Evolutionary conservation across 2,888 invertebrate species (phyloP).

Genomic region (Melanargia galathea): DNA sequence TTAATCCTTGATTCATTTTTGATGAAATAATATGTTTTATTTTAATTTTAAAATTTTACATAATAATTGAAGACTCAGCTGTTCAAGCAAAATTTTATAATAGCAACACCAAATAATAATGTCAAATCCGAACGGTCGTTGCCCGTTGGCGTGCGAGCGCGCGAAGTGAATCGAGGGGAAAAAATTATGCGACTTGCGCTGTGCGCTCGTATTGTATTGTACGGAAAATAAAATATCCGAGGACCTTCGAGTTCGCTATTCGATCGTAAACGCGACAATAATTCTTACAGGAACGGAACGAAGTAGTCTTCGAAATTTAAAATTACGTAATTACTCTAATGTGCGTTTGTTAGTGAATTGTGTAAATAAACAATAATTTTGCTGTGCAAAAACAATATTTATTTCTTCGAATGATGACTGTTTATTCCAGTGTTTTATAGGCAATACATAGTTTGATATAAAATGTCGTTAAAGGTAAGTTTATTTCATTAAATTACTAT

Average conservation of each 20-base stretch:
- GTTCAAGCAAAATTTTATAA: not conserved
- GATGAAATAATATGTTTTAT: not conserved
- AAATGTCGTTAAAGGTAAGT: conserved; percentile 40
- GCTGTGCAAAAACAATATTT: conserved; percentile 24
- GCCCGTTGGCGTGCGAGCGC: not conserved
- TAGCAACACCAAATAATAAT: conserved; percentile 15
- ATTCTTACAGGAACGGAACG: conserved; percentile 25
- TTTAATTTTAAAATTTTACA: too few species aligned
- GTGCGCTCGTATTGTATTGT: conserved; percentile 36
- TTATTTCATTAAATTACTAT: conserved; percentile 11
- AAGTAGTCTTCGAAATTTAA: conserved; percentile 25
- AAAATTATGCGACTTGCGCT: conserved; percentile 32
- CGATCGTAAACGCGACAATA: conserved; percentile 32
- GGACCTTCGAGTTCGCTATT: conserved; percentile 23
- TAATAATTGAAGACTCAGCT: not conserved
- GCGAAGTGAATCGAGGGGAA: conserved; percentile 30
- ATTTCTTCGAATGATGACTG: conserved; percentile 32
- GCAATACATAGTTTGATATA: conserved; percentile 21
- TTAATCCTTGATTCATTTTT: too few species aligned
- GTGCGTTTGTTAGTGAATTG: conserved; percentile 18
- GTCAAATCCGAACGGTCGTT: conserved; percentile 12
- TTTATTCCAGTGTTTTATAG: conserved; percentile 27
- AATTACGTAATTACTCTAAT: conserved; percentile 35
- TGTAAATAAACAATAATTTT: conserved; percentile 33
- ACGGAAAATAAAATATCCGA: conserved; percentile 27